Evolutionary conservation across 2,113 vertebrate species (phyloP).

Genomic region (Cephalopholis sonnerati): DNA sequence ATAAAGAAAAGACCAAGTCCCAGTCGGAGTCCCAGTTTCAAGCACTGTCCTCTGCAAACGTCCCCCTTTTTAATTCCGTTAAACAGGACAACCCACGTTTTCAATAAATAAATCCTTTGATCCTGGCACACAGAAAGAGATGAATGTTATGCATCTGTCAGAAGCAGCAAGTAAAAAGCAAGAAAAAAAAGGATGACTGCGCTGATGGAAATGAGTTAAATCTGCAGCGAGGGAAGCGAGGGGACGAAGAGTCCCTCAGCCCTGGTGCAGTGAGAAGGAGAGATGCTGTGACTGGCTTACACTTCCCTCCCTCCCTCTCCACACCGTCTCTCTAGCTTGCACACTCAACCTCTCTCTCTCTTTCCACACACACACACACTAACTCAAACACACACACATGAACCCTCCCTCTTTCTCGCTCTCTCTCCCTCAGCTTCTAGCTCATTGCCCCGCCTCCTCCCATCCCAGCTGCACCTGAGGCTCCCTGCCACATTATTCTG

Average conservation of each 20-base stretch:
- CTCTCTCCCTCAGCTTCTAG: slow-evolving; percentile 66
- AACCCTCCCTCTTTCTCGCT: slow-evolving; percentile 54
- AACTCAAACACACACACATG: slow-evolving; percentile 67
- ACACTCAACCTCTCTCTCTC: slow-evolving; percentile 65
- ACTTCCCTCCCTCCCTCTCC: slow-evolving; percentile 75
- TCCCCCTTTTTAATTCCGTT: slow-evolving; percentile 48
- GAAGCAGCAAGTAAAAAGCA: slow-evolving; percentile 62
- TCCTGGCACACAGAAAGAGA: slow-evolving; percentile 32
- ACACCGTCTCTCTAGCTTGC: slow-evolving; percentile 75
- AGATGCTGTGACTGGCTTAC: slow-evolving; percentile 81
- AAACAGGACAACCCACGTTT: slow-evolving; percentile 24
- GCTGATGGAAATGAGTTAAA: slow-evolving; percentile 78
- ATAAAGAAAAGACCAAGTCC: slow-evolving; percentile 66
- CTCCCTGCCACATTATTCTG: slow-evolving; percentile 78
- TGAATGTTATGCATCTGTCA: slow-evolving; percentile 55
- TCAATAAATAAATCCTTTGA: slow-evolving; percentile 58
- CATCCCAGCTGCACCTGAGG: slow-evolving; percentile 89
- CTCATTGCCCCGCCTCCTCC: slow-evolving; percentile 71
- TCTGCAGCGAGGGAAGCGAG: slow-evolving; percentile 76
- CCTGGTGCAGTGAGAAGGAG: slow-evolving; percentile 82
- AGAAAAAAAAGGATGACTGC: slow-evolving; percentile 66
- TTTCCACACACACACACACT: slow-evolving; percentile 58
- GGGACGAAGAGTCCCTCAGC: slow-evolving; percentile 80
- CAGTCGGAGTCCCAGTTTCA: slow-evolving; percentile 58
- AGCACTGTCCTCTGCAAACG: slow-evolving; percentile 58